A percentile compares a stretch with the other conserved stretches of the same genome.
Conservation (phyloP, 2,888 invertebrate genomes). For the Drosophila mayaguana region DNA sequence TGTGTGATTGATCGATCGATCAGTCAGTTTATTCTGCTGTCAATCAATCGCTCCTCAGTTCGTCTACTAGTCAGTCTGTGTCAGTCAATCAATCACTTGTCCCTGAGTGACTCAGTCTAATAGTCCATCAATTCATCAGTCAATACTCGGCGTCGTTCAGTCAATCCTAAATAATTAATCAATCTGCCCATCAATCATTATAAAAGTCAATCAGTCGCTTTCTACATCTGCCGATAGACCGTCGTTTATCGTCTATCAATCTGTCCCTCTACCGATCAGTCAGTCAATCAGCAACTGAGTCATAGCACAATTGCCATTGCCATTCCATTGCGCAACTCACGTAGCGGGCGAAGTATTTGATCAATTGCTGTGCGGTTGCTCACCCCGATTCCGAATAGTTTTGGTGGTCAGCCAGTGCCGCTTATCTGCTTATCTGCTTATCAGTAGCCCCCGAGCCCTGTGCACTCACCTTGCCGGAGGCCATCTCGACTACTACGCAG, state of each 20-base stretch:
- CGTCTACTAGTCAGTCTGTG: background rate
- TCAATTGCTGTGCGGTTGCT: background rate
- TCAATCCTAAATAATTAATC: background rate
- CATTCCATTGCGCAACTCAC: background rate
- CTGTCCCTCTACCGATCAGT: background rate
- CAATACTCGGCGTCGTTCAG: background rate
- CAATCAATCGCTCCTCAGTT: too few relatives aligned
- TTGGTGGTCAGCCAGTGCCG: background rate
- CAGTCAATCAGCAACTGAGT: background rate
- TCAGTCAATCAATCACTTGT: background rate
- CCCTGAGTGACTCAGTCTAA: background rate
- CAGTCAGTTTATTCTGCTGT: background rate
- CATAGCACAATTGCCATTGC: background rate
- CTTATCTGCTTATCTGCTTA: slow-evolving; percentile 35
- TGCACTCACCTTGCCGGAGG: slow-evolving; percentile 91
- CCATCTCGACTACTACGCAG: slow-evolving; percentile 98
- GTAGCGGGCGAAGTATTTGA: background rate
- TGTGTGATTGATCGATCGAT: background rate
- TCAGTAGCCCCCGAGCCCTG: background rate
- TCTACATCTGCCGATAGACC: background rate
- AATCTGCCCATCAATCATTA: background rate
- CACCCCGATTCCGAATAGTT: background rate
- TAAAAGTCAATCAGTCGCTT: too few relatives aligned
- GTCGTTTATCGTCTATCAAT: background rate
- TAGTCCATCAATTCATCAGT: background rate